Evolutionary conservation across 2,888 invertebrate species (phyloP), one percentile per base, ranked within the genome.

Genomic region (Apomyelois bistriatella): DNA sequence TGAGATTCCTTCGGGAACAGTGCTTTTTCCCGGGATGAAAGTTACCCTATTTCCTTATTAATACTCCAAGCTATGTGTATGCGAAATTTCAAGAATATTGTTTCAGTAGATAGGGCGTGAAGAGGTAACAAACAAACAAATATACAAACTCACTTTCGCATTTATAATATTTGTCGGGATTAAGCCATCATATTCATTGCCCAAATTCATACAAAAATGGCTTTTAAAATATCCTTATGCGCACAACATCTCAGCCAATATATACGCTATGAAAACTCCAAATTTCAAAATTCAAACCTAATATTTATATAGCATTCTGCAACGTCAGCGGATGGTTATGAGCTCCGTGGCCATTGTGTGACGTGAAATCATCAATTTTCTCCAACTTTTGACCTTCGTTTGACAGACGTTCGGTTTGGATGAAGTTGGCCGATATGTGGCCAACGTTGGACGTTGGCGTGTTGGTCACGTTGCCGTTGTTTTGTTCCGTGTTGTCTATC

Each of bases 341-440:
- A 49, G 72, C 53, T 7, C 71, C 70, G 65, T 87, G 86, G 3
- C 87, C 88, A 64, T 90, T 90, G 84, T 87, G 88, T 79, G 88
- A 70, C n/a, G 85, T 74, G 74, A 83, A 88, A 59, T 88, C 89
- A 36, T 85, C 85, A 49, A 74, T 61, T 48, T 72, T 74, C 42
- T 70, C 64, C 58, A 74, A 54, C 62, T 78, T 77, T 56, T 77
- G 76, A 56, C 57, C 69, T 58, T 79, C 79, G 57, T 66, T 66
- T 43, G 30, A 32, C 7, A 75, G 59, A 30, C 85, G 79, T 61
- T 88, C 88, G 15, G 76, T 71, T 55, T 86, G 85, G 49, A 88
- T 76, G 76, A 88, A 86, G 70, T 70, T 77, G 62, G 86, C 86
- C 8, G 87, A 82, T 46, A 85, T 65, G 64, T 76, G 76, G 58